Evolutionary conservation across 2,113 vertebrate genomes (phyloP).

Genomic region (Indicator maculatus): DNA sequence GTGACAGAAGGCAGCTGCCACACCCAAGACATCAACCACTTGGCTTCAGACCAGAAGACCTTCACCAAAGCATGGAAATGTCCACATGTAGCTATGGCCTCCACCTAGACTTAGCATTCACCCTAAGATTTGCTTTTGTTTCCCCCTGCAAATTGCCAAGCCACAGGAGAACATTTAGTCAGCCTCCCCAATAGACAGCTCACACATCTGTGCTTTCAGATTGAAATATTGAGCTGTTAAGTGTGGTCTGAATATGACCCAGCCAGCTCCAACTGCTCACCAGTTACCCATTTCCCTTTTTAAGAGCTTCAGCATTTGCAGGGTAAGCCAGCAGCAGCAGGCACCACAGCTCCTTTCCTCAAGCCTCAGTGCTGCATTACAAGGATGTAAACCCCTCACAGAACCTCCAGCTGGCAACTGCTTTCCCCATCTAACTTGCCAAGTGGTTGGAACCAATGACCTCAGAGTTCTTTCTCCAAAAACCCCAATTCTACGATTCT

Average conservation of each 20-base stretch:
- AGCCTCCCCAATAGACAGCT: neutral
- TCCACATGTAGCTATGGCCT: neutral
- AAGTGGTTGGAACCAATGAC: neutral
- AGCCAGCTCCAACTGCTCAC: neutral
- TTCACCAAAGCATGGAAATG: neutral
- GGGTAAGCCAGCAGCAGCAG: neutral
- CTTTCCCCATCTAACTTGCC: neutral
- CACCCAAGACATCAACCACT: neutral
- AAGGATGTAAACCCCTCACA: neutral
- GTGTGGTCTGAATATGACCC: fast-evolving
- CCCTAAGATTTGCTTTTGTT: neutral
- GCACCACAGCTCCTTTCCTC: neutral
- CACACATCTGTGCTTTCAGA: neutral
- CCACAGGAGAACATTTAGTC: neutral
- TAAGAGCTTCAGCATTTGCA: neutral
- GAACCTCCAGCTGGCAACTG: neutral
- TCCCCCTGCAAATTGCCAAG: neutral
- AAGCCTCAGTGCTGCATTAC: fast-evolving
- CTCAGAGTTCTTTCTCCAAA: too few species aligned
- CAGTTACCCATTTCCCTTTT: neutral
- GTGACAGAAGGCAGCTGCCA: neutral
- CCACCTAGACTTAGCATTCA: neutral
- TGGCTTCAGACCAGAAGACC: neutral
- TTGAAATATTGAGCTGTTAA: fast-evolving
- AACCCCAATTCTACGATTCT: too few species aligned